phyloP scores from a whole-genome alignment of 2,113 vertebrate species.

The Sphaerodactylus townsendi region DNA sequence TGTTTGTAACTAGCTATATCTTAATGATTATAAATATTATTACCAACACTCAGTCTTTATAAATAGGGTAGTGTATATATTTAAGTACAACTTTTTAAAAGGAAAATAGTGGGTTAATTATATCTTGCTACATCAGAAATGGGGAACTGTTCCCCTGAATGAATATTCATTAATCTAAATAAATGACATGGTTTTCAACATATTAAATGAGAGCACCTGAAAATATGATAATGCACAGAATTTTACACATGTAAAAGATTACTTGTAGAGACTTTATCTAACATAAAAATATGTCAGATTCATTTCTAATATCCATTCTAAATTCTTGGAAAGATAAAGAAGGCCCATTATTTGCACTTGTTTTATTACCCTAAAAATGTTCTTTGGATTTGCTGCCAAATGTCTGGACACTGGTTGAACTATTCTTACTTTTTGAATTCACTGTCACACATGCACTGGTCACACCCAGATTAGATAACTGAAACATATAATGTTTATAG shows the following conservation, averaged over 20 bases:
- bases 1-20: background rate
- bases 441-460: too few species aligned
- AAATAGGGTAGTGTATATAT: background rate
- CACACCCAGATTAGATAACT: too few species aligned
- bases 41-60: background rate
- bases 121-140: background rate
- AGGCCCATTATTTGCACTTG: background rate
- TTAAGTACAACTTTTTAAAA: background rate
- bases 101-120: background rate
- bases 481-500: too few species aligned
- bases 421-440: background rate
- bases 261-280: background rate
- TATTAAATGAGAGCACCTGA: background rate
- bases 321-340: background rate
- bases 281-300: background rate
- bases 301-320: background rate
- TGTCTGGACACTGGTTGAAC: background rate
- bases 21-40: background rate
- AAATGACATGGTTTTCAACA: background rate
- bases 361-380: background rate
- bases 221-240: background rate
- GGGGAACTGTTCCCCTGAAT: background rate
- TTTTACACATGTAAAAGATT: background rate
- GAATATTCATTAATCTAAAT: background rate
- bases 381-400: background rate